Base-by-base conservation (phyloP, 2,797 vertebrate species). In the Rhincodon typus region DNA sequence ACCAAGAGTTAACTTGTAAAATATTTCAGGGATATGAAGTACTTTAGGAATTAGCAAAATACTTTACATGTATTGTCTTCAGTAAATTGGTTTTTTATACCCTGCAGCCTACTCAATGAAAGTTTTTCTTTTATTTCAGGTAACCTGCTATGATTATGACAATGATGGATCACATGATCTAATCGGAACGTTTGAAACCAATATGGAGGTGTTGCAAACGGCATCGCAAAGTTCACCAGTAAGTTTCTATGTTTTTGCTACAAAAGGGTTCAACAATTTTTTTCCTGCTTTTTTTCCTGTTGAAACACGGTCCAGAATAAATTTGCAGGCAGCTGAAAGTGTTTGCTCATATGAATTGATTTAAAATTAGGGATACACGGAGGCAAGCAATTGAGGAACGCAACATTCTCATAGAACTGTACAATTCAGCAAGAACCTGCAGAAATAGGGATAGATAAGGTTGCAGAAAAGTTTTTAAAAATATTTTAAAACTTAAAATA, bases 141-240 rank as follows among this genome's bases (percentile, higher is more conserved):
- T 96, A 66, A 94, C 93, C 10, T 96, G 95, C 74, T 93, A 94
- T 57, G 95, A 96, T 66, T 96, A 96, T 94, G 95, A 96, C 57
- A 96, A 94, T 0, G 95, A 96, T 95, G 95, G 95, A 42, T 96
- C 95, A 10, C 95, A 96, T 30, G 95, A 96, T 79, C 74, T 96
- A 53, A 96, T 96, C 4, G 95, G 95, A 4, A 94, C 87, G 42
- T 93, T 91, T 66, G 93, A 82, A 30, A 94, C 91, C 25, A 96
- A 96, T 34, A 94, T 96, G n/a, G 57, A 53, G 46, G 57, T 21
- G 13, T 70, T 96, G 15, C 90, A 96, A 66, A 25, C 30, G 23
- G 95, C 95, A 34, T 74, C 94, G 27, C 94, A 95, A 6, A 77
- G 27, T 57, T 95, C 94, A 95, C 94, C 94, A n/a, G 94, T 95